Evolutionary conservation across 37 sponge, comb jelly and placozoan species (phyloP), one percentile per base, ranked within the genome.

Genomic region (Cliona cf. orientalis): DNA sequence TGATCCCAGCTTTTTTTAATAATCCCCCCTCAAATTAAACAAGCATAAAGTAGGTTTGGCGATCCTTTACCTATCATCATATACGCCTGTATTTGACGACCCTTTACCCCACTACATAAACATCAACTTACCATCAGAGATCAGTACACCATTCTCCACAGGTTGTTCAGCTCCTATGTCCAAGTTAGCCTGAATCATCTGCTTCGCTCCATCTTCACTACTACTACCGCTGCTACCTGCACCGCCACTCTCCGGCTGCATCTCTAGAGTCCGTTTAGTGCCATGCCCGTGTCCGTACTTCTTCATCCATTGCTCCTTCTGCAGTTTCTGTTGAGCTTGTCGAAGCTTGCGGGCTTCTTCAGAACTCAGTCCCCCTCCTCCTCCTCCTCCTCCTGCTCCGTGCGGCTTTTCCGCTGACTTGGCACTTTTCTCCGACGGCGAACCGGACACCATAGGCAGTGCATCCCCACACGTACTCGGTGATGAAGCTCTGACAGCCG

Each of bases 251-350:
- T 19, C 55, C 17, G 17, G 55, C 17, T 19, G 55, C 11, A 17
- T 17, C 17, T 19, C 11, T 49, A n/a, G n/a, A n/a, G n/a, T n/a
- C n/a, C n/a, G n/a, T n/a, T n/a, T 25, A 42, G 34, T 60, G 49
- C 66, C 81, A 5, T 58, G 5, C 21, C 56, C 56, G 17, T 22
- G 23, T 25, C 35, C 49, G 42, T 71, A 69, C 34, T 79, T 72
- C 55, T 61, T 79, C 44, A 57, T 42, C 87, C 87, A 86, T 46
- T 85, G 40, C 63, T 78, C 79, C 46, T 85, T 85, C 66, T 71
- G 35, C 57, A 73, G 34, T 42, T 40, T 79, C 40, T 86, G 80
- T 41, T 71, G 80, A 21, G 69, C 80, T 72, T 86, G 87, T 0
- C 80, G 63, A 0, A 66, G 28, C 66, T 64, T 62, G 31, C 80